phyloP scores from a whole-genome alignment of 1,140 invertebrate genomes.

The Meloidogyne floridensis region DNA sequence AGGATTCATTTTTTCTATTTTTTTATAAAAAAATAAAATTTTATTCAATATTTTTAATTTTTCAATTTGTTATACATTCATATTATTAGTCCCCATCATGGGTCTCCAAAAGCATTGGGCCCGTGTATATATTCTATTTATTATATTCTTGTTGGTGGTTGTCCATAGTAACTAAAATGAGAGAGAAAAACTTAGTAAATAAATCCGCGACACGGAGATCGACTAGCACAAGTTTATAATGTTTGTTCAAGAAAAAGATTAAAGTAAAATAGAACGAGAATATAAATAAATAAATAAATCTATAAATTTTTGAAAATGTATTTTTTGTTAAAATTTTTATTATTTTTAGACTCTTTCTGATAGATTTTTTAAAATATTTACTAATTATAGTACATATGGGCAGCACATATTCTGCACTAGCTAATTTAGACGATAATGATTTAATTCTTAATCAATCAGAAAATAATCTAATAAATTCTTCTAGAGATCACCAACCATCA shows the following conservation, averaged over 20 bases:
- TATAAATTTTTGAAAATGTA: not conserved
- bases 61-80: too few species aligned
- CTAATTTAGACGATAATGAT: conserved; percentile 49
- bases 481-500: not conserved
- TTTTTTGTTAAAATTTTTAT: not conserved
- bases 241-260: not conserved
- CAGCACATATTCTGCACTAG: conserved; percentile 42
- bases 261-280: not conserved
- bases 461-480: not conserved
- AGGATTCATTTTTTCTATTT: too few species aligned
- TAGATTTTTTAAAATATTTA: not conserved
- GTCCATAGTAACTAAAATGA: not conserved
- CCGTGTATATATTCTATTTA: too few species aligned
- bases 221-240: not conserved
- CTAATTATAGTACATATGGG: conserved; percentile 30
- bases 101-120: too few species aligned
- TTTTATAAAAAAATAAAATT: too few species aligned
- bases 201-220: not conserved
- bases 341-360: conserved; percentile 1
- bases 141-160: not conserved
- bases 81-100: too few species aligned
- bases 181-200: not conserved
- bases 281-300: not conserved
- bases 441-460: conserved; percentile 33
- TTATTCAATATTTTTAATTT: too few species aligned